Evolutionary conservation across 2,888 invertebrate species (phyloP), one percentile per base, ranked within the genome.

Genomic region (Eulithis testata): DNA sequence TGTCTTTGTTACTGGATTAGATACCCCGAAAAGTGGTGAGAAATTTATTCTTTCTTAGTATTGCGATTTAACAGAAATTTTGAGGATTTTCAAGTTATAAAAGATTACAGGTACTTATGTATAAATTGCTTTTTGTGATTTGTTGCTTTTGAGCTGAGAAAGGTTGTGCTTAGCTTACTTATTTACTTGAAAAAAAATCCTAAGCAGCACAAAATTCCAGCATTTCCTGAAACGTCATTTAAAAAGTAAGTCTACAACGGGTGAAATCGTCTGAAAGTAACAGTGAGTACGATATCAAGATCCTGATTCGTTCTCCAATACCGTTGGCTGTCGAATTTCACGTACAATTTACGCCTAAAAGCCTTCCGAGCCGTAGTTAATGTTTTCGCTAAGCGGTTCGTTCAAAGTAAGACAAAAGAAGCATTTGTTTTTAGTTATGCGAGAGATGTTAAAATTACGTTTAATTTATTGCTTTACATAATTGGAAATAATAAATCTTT

Each of bases 381-480:
- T 90, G 89, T 89, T 91, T 90, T 87, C 82, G 85, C 87, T 90
- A 86, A 90, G 89, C 90, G 85, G 86, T 87, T 87, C 85, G 77
- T 87, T 86, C 82, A 85, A 75, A 76, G 65, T 73, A 63, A 76
- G 75, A 75, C 73, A 72, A 53, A 66, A 63, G 66, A 63, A 67
- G 70, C 70, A 62, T 77, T 78, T 76, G 68, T 71, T 75, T 77
- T 74, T 68, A 71, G 77, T 76, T 47, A 85, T 81, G 82, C 78
- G 73, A 9, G 1, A 77, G 77, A 68, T 67, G 73, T 74, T 71
- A 73, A 76, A 72, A 76, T 71, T 68, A 69, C 74, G 75, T 78
- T 76, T 77, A 79, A 79, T 77, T 80, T 74, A 78, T 77, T 77
- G 9, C 6, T 21, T 47, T 49, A 21, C 8, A 49, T 2, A 12